Percentiles rank a stretch among this genome's conserved stretches.
Evolutionary conservation across 1,140 invertebrate species (phyloP).

Genomic region (Pseudomyrmex flavicornis): DNA sequence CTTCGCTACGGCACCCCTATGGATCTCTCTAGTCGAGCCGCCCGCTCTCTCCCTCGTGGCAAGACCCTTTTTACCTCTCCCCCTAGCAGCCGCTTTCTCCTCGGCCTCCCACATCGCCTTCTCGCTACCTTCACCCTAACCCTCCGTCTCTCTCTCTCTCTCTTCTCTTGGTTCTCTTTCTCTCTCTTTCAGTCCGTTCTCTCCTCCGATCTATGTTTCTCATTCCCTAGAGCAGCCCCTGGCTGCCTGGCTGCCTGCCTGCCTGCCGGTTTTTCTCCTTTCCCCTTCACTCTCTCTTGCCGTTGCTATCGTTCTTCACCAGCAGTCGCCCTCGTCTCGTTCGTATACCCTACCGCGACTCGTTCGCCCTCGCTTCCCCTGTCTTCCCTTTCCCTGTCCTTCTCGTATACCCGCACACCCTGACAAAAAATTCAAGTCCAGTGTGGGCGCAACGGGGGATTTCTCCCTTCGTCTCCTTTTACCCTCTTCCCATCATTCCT

Average conservation of each 20-base stretch:
- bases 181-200: conserved; percentile 54
- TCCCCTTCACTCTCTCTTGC: conserved; percentile 31
- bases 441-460: conserved; percentile 81
- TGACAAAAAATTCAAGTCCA: conserved; percentile 82
- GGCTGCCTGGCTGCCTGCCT: conserved; percentile 54
- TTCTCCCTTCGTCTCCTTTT: conserved; percentile 79
- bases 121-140: conserved; percentile 64
- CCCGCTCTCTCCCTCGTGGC: conserved; percentile 58
- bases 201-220: conserved; percentile 69
- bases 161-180: conserved; percentile 15
- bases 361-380: conserved; percentile 23
- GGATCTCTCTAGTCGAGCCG: conserved; percentile 74
- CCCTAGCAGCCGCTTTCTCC: conserved; percentile 54
- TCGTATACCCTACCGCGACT: conserved; percentile 37
- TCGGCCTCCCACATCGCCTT: conserved; percentile 58
- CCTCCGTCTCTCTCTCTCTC: conserved; percentile 44
- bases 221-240: conserved; percentile 74
- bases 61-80: conserved; percentile 63
- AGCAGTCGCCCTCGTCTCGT: conserved; percentile 64
- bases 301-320: conserved; percentile 45
- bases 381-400: conserved; percentile 35
- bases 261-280: conserved; percentile 56
- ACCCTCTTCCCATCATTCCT: conserved; percentile 78
- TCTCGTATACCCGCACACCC: conserved; percentile 49
- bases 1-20: conserved; percentile 78